Conservation (phyloP, 2,888 invertebrate species). For the Polylopha cassiicola region DNA sequence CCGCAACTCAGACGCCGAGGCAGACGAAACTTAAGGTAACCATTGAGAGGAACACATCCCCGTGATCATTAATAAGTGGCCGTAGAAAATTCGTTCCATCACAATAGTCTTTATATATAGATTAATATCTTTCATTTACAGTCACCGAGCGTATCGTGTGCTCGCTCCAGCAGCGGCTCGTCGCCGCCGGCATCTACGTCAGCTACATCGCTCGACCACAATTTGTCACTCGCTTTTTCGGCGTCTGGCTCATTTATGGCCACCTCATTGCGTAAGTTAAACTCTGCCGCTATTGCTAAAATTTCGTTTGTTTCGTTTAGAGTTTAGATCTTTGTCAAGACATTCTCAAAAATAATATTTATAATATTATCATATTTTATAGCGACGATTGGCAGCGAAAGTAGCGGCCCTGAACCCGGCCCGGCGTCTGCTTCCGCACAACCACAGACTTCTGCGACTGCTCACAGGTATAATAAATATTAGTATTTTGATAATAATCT, state of each 20-base stretch:
- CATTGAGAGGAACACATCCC: neutral
- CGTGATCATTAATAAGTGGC: neutral
- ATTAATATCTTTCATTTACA: no score
- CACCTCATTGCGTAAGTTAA: constrained; percentile 51
- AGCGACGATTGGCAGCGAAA: constrained; percentile 40
- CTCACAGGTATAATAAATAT: constrained; percentile 43
- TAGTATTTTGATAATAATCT: constrained; percentile 6
- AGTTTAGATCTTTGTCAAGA: no score
- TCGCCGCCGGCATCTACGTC: constrained; percentile 69
- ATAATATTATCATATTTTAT: constrained; percentile 6
- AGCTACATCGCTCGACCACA: constrained; percentile 70
- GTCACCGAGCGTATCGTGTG: constrained; percentile 64
- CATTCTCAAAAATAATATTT: neutral
- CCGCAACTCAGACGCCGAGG: constrained; percentile 62
- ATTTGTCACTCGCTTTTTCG: constrained; percentile 65
- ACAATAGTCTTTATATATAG: no score
- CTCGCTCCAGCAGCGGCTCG: constrained; percentile 61
- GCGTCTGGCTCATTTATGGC: constrained; percentile 67
- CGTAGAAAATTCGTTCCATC: no score
- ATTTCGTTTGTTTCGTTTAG: neutral
- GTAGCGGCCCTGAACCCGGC: constrained; percentile 42
- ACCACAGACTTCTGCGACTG: constrained; percentile 49
- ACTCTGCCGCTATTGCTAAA: neutral
- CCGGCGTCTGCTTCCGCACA: constrained; percentile 51
- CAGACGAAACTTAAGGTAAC: constrained; percentile 64